phyloP scores from a whole-genome alignment of 2,888 invertebrate genomes.

The Allygus modestus region DNA sequence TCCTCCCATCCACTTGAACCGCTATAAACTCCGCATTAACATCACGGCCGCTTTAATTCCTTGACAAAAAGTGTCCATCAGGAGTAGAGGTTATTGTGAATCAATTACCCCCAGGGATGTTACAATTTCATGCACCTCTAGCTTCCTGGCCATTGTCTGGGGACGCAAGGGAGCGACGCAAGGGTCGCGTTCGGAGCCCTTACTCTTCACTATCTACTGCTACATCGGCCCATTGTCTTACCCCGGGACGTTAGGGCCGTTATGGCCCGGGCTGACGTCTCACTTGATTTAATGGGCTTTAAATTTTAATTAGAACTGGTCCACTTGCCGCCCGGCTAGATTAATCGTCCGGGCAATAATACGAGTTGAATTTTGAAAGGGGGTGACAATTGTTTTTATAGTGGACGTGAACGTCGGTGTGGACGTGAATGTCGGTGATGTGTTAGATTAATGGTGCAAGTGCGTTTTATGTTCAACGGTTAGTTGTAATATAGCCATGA shows the following conservation, averaged over 20 bases:
- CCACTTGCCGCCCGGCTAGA: slow-evolving; percentile 48
- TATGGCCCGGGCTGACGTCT: slow-evolving; percentile 31
- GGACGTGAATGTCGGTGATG: not conserved
- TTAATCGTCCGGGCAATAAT: slow-evolving; percentile 47
- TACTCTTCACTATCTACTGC: slow-evolving; percentile 30
- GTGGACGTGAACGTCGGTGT: too few species aligned
- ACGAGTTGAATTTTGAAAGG: slow-evolving; percentile 20
- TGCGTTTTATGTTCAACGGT: slow-evolving; percentile 39
- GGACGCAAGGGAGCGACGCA: not conserved
- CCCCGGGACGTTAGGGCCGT: slow-evolving; percentile 51
- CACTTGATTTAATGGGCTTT: slow-evolving; percentile 58
- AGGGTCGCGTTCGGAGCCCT: slow-evolving; percentile 39
- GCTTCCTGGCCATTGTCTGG: slow-evolving; percentile 47
- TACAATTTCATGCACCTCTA: slow-evolving; percentile 56
- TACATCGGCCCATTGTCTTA: slow-evolving; percentile 48
- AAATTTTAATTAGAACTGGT: slow-evolving; percentile 58
- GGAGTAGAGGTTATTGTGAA: slow-evolving; percentile 42
- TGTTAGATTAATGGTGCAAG: slow-evolving; percentile 23
- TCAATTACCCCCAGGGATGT: slow-evolving; percentile 56
- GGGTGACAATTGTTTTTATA: slow-evolving; percentile 41
- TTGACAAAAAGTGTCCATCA: slow-evolving; percentile 47
- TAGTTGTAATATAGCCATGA: not conserved
- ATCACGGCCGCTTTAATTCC: slow-evolving; percentile 33
- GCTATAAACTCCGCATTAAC: slow-evolving; percentile 55
- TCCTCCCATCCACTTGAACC: slow-evolving; percentile 19